Evolutionary conservation across 2,888 invertebrate species (phyloP), one percentile per base, ranked within the genome.

Genomic region (Eurois occulta): DNA sequence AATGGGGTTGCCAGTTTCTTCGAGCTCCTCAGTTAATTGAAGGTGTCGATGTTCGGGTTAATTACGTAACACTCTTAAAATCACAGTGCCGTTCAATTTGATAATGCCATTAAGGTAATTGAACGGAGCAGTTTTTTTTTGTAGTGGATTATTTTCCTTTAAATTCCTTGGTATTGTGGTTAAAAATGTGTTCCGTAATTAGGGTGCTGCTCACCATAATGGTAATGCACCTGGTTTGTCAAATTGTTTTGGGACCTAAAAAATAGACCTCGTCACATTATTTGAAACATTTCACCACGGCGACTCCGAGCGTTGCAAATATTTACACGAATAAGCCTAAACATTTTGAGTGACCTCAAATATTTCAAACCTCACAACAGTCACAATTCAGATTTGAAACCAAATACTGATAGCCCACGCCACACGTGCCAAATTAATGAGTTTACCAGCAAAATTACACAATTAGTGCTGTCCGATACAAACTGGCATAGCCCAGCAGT

Each of bases 401-500:
- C 72, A 48, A 77, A 84, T 81, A 72, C 72, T 66, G 43, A 58
- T 46, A 75, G 41, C 58, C 58, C 52, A 72, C 78, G 65, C 55
- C 72, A 67, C 87, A 82, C 86, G 81, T 80, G 85, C 75, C 80
- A 65, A 65, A 60, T 83, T 94, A 96, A 96, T 96, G 94, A 95
- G 94, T 95, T 95, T 94, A 94, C 95, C 93, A 92, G 94, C 60
- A 94, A 95, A 93, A 93, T 93, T 89, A 88, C 90, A 94, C 94
- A 95, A 96, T 96, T 96, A 96, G 94, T 92, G 87, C 91, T 94
- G 93, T 92, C 94, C 91, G 90, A 91, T 92, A 92, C 91, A 94
- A 94, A 93, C 92, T 91, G 93, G 90, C 93, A 94, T 94, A 78
- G 72, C 71, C 68, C 78, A 82, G 73, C 81, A 74, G 77, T 88